Evolutionary conservation across 1,140 invertebrate species (phyloP), one percentile per base, ranked within the genome.

Genomic region (Diorhabda sublineata): DNA sequence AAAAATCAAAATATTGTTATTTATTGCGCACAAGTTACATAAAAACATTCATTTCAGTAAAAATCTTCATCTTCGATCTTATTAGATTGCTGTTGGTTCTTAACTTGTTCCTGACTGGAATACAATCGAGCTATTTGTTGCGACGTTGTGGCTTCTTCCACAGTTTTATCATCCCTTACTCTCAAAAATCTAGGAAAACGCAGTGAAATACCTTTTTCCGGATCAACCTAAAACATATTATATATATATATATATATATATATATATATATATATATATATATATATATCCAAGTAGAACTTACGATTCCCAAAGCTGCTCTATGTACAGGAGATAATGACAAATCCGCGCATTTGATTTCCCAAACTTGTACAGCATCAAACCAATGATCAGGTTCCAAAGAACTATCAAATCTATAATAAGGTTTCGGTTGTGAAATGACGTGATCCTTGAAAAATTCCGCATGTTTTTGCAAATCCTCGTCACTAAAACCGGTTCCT

Each of bases 261-360:
- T 6, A 52, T 52, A 52, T 52, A 52, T 52, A 52, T 26, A 26
- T 26, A 58, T 11, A 58, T n/a, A n/a, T 9, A 58, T n/a, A 58
- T 58, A n/a, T 2, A 58, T 58, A 26, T 41, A 26, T 42, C 42
- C n/a, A 70, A 67, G 44, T 64, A 61, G 66, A 70, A 82, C 87
- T 84, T 82, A 91, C 92, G 78, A 97, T 88, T 71, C 97, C 97
- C 52, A 88, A 81, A 3, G 91, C 97, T 66, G 98, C 98, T 78
- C 85, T 87, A 80, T 99, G 96, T 57, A 95, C 90, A 9, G 98
- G 97, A 8, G 97, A 99, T 42, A 99, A 86, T 5, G 96, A 98
- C 42, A 99, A 86, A 87, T 99, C 98, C 0, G 98, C 98, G 82
- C 96, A 98, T 83, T 98, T 98, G 5, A 99, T 89, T 86, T 99